These are phyloP conservation scores for Oryctes rhinoceros DNA, from an alignment of 1,140 invertebrate species.

Conservation along the genomic window DNA sequence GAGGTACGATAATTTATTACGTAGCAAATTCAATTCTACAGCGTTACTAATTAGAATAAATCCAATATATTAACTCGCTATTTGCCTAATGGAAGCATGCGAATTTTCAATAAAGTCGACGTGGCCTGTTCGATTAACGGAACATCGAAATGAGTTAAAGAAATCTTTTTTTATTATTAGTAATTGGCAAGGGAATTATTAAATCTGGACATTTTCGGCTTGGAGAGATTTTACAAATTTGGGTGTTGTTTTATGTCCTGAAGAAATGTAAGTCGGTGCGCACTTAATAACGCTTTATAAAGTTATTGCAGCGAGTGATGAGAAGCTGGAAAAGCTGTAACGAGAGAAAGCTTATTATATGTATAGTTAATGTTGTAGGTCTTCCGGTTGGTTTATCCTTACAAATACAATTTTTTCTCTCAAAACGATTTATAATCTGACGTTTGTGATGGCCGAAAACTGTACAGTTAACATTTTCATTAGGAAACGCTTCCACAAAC, in stretches of 20 bases:
- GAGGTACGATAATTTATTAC: background rate
- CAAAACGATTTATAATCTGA: too few relatives aligned
- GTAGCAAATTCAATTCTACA: background rate
- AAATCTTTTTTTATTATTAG: background rate
- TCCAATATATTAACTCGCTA: background rate
- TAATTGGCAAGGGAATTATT: background rate
- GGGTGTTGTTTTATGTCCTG: background rate
- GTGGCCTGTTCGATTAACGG: background rate
- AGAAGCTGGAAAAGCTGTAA: background rate
- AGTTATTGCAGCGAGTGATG: background rate
- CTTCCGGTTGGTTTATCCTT: too few relatives aligned
- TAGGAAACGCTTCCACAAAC: too few relatives aligned
- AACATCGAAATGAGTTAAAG: background rate
- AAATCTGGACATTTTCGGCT: background rate
- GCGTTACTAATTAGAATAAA: background rate
- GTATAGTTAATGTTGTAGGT: too few relatives aligned
- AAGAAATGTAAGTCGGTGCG: background rate
- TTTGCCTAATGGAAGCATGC: background rate
- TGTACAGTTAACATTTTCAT: too few relatives aligned
- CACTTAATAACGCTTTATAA: background rate
- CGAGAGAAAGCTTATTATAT: background rate
- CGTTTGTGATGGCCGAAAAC: too few relatives aligned
- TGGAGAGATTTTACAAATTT: background rate
- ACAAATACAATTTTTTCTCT: too few relatives aligned
- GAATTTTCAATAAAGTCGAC: background rate